A percentile compares a stretch with the other conserved stretches of the same genome.
Conservation (phyloP, 2,113 vertebrate genomes). For the Phyllostomus hastatus region DNA sequence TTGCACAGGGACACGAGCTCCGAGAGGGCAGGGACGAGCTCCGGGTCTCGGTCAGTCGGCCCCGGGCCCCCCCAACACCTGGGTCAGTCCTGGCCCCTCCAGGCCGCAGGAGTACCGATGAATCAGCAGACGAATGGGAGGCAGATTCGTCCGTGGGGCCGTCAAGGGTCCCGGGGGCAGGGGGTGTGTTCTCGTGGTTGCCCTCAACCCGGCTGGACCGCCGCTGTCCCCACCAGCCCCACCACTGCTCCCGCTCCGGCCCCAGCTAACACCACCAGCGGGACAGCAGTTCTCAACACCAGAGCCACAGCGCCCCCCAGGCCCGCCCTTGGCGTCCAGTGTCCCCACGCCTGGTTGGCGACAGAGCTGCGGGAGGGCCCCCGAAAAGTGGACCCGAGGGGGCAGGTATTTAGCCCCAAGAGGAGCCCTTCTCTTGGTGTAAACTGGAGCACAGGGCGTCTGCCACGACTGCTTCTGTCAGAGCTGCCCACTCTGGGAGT, state of each 20-base stretch:
- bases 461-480: background rate
- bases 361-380: background rate
- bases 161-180: background rate
- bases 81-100: no score
- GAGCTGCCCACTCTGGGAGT: background rate
- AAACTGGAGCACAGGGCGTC: no score
- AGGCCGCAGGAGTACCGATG: accelerated
- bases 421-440: background rate
- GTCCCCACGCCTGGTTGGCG: accelerated
- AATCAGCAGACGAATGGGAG: no score
- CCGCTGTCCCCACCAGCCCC: no score
- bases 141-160: accelerated
- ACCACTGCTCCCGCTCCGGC: background rate
- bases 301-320: background rate
- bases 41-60: no score
- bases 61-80: no score
- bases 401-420: background rate
- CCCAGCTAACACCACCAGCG: background rate
- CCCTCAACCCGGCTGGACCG: accelerated
- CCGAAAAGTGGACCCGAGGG: background rate
- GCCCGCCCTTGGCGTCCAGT: background rate
- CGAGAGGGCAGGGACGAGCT: no score
- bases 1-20: no score
- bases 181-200: background rate
- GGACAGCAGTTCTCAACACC: background rate